Evolutionary conservation across 2,113 vertebrate species (phyloP), one percentile per base, ranked within the genome.

Genomic region (Camarhynchus parvulus): DNA sequence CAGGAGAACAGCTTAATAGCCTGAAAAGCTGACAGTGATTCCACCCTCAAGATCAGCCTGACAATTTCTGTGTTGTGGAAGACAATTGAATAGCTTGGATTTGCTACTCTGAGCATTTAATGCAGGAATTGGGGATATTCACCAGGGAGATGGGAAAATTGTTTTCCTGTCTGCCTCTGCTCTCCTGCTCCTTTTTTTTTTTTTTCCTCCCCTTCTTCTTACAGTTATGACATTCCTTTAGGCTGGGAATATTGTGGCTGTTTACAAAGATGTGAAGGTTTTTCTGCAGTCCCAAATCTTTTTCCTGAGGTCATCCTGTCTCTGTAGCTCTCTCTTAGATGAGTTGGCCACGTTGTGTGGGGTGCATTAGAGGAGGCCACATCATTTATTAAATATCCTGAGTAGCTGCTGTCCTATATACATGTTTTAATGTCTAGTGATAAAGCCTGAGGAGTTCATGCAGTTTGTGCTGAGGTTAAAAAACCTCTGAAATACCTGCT

Each of bases 21-120:
- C 67, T 92, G 59, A 80, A 56, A 83, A 90, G 35, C 3, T 88
- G 92, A 93, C 91, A 93, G 90, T 68, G 37, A 22, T 92, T 88
- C 94, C 78, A 41, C 80, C 73, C 64, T 62, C 64, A 52, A 88
- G 75, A 94, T 95, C 31, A 93, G 73, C 44, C 52, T 90, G 83
- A 64, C 76, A 81, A 69, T 63, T 93, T 41, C 55, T 74, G 72
- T 85, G 75, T 67, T 84, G 86, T 74, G 47, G 39, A 53, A 94
- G 75, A 82, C 83, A 82, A 64, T 25, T 50, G 59, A 76, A 30
- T 70, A 68, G 33, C 61, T 59, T 84, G 91, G 69, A 75, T 91
- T 77, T 70, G 42, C 31, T 67, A 2, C 73, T 85, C 49, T 12
- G 20, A n/a, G 67, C 52, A 33, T 72, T 78, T 83, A 69, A 49